Evolutionary conservation across 1,140 invertebrate species (phyloP), one percentile per base, ranked within the genome.

Genomic region (Drosophila pallidifrons): DNA sequence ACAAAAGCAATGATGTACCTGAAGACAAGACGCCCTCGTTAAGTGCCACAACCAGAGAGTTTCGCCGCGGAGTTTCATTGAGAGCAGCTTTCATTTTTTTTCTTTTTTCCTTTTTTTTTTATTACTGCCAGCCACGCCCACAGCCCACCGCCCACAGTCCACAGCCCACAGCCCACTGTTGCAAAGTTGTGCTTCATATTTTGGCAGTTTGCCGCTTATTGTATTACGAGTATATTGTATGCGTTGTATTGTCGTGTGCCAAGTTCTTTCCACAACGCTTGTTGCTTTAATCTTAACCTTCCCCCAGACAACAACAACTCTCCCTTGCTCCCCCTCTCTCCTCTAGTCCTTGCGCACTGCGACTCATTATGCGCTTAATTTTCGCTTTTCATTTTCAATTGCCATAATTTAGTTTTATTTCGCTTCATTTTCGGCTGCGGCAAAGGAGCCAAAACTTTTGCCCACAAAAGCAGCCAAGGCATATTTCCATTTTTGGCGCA

Each of bases 381-480:
- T 91, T 91, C 81, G 83, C 90, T 91, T 91, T 91, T 91, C 82
- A 91, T 91, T 91, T 91, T 91, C 90, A 91, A 91, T 91, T 91
- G 90, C 90, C 78, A 91, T 91, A 91, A 91, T 91, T 91, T 88
- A 89, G 85, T 89, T 89, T 89, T 89, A 89, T 89, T 89, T 85
- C 80, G 75, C 81, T 89, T 83, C 73, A 83, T 89, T 89, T 81
- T 89, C 60, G 60, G 30, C 67, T 76, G 52, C 20, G 20, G 45
- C 64, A 78, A 25, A 45, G 60, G 20, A 28, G 59, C 46, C 28
- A 58, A 81, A 89, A 76, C 28, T 79, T 82, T 87, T 61, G 63
- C 47, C 81, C 72, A 68, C 68, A 79, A 60, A 81, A 47, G 47
- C 77, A 66, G 20, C 16, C 30, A 5, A 58, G 64, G 73, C 81